A percentile compares a stretch with the other conserved stretches of the same genome.
These are phyloP conservation scores for Sporophila hypoxantha DNA, from an alignment of 2,113 vertebrate genomes.

Conservation along the genomic window DNA sequence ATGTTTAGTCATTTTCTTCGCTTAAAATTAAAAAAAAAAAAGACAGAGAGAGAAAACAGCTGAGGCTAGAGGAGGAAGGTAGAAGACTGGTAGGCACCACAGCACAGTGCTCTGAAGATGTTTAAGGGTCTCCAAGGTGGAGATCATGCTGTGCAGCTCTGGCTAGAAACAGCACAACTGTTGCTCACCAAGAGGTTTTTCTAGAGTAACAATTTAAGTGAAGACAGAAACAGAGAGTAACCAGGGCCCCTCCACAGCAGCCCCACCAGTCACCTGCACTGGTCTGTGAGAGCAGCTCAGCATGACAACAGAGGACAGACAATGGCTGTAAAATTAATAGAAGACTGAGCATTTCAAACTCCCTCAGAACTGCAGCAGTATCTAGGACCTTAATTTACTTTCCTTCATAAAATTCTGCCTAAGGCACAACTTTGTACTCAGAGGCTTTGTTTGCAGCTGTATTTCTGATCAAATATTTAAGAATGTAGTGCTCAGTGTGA, in stretches of 20 bases:
- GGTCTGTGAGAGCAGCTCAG: accelerated
- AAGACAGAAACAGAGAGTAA: background rate
- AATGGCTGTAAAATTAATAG: background rate
- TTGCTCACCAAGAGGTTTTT: background rate
- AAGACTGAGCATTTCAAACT: background rate
- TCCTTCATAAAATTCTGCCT: background rate
- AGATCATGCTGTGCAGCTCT: background rate
- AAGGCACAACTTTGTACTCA: background rate
- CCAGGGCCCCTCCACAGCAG: background rate
- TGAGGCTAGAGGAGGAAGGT: background rate
- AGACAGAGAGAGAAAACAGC: background rate
- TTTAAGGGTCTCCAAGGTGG: background rate
- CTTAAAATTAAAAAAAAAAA: background rate
- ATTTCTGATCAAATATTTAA: background rate
- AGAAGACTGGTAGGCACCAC: background rate
- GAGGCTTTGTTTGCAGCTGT: background rate
- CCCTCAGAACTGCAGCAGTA: background rate
- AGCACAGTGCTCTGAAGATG: background rate
- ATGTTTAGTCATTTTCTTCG: background rate
- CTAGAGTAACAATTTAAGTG: background rate
- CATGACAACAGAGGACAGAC: background rate
- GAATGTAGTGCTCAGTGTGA: background rate
- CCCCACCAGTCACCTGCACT: background rate
- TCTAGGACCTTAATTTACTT: background rate
- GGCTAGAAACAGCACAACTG: background rate